Evolutionary conservation across 2,797 vertebrate species (phyloP).

Genomic region (Octomys mimax): DNA sequence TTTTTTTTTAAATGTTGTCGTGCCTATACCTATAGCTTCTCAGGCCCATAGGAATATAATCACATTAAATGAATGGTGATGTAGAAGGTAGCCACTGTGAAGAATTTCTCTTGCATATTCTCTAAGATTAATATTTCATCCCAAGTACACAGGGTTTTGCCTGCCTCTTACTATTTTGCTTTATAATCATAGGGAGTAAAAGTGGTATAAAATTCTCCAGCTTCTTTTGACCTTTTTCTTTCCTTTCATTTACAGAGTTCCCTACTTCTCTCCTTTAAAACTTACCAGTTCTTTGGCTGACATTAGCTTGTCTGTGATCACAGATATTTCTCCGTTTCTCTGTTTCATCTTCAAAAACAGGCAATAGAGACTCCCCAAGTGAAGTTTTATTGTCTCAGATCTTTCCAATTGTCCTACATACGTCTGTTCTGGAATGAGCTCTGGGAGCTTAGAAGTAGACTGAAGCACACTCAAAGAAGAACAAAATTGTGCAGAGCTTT

Average conservation of each 20-base stretch:
- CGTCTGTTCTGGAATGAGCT: background rate
- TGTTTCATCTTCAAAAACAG: conserved; percentile 19
- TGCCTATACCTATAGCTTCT: conserved; percentile 43
- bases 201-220: background rate
- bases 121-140: conserved; percentile 61
- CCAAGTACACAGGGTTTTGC: conserved; percentile 17
- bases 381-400: background rate
- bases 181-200: conserved; percentile 50
- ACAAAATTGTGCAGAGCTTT: background rate
- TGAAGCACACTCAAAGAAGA: background rate
- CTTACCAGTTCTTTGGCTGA: background rate
- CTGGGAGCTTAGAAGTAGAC: background rate
- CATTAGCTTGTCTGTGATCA: background rate
- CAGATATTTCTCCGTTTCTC: background rate
- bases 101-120: background rate
- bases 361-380: background rate
- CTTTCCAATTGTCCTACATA: background rate
- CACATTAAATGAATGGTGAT: conserved; percentile 8
- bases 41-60: conserved; percentile 41
- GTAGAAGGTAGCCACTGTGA: background rate
- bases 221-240: background rate
- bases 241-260: background rate
- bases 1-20: conserved; percentile 69
- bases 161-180: background rate
- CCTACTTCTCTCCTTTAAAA: conserved; percentile 23